Percentiles rank a stretch among this genome's conserved stretches.
Conservation (phyloP, 2,113 vertebrate species). For the Gulo gulo region DNA sequence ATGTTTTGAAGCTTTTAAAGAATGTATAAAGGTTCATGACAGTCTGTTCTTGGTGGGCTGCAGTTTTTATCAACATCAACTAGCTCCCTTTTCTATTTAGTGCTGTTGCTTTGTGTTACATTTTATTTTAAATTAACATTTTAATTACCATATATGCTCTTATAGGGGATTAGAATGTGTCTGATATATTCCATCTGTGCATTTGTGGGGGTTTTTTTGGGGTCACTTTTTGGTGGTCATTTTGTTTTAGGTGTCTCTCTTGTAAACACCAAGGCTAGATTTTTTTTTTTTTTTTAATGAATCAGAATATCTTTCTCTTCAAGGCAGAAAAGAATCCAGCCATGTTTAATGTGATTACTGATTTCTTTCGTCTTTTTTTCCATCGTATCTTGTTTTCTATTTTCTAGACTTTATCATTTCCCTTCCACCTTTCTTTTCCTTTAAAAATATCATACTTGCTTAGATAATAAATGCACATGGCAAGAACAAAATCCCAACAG, state of each 20-base stretch:
- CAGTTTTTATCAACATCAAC: background rate
- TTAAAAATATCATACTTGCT: background rate
- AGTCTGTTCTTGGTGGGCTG: background rate
- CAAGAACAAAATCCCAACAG: background rate
- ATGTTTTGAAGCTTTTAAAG: background rate
- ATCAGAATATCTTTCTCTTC: background rate
- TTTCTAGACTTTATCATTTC: background rate
- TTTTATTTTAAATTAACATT: background rate
- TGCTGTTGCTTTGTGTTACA: background rate
- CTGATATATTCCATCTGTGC: background rate
- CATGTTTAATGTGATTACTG: background rate
- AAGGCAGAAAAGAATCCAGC: background rate
- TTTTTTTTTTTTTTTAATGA: background rate
- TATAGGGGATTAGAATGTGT: background rate
- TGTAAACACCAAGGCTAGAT: background rate
- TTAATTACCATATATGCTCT: background rate
- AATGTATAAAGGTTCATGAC: background rate
- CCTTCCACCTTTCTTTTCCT: background rate
- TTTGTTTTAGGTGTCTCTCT: background rate
- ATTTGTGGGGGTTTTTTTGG: background rate
- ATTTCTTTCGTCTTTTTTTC: background rate
- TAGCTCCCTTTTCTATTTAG: background rate
- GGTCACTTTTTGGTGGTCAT: background rate
- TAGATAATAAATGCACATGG: background rate
- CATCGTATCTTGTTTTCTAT: background rate